phyloP scores from a whole-genome alignment of 2,113 vertebrate species.

The Empidonax traillii region DNA sequence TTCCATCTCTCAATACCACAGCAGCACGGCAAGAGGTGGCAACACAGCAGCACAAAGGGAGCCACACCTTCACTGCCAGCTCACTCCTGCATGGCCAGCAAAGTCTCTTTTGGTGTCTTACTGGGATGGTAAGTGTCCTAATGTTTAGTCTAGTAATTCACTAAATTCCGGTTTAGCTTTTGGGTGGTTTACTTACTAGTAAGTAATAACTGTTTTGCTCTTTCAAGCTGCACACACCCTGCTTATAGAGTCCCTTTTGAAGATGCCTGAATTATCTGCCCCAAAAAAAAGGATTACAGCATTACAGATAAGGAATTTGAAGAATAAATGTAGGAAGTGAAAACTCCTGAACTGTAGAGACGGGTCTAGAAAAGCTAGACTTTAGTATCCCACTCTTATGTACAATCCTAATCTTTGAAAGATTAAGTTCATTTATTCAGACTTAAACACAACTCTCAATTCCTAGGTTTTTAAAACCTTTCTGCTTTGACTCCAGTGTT shows the following conservation, averaged over 20 bases:
- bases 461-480: background rate
- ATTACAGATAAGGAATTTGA: background rate
- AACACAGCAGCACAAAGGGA: background rate
- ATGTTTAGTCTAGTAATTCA: background rate
- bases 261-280: background rate
- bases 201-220: background rate
- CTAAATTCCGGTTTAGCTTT: background rate
- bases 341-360: background rate
- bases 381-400: background rate
- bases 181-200: background rate
- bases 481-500: background rate
- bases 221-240: background rate
- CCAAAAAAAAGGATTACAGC: background rate
- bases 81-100: background rate
- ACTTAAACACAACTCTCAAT: background rate
- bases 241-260: background rate
- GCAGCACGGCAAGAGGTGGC: background rate
- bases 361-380: background rate
- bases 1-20: background rate
- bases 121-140: background rate
- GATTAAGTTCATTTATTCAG: background rate
- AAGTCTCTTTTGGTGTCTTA: background rate
- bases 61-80: background rate
- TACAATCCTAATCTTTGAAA: background rate
- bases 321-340: background rate